Conservation (phyloP, 2,888 invertebrate species). For the Platycheirus rosarum region DNA sequence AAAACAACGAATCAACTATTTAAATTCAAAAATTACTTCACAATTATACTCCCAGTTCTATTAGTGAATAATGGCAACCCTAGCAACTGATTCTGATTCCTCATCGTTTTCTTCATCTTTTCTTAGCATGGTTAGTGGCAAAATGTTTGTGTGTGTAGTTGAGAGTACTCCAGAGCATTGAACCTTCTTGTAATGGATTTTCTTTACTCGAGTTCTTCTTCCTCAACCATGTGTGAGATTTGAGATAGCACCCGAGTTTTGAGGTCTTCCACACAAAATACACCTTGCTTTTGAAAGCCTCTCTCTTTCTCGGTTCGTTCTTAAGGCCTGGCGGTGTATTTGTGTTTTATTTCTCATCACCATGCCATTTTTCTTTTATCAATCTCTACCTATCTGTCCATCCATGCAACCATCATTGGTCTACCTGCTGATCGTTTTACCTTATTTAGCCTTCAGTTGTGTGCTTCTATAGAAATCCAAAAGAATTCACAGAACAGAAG, state of each 20-base stretch:
- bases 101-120: slow-evolving; percentile 45
- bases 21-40: too few relatives aligned
- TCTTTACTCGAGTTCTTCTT: slow-evolving; percentile 41
- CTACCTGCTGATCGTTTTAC: slow-evolving; percentile 63
- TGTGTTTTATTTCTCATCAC: slow-evolving; percentile 32
- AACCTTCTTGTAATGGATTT: slow-evolving; percentile 64
- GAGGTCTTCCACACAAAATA: slow-evolving; percentile 21
- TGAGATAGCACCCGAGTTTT: slow-evolving; percentile 43
- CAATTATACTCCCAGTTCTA: too few relatives aligned
- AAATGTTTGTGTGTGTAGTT: slow-evolving; percentile 14
- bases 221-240: slow-evolving; percentile 19
- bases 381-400: slow-evolving; percentile 47
- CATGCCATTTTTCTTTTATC: slow-evolving; percentile 48
- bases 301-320: background rate
- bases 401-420: slow-evolving; percentile 29
- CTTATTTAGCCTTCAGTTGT: slow-evolving; percentile 21
- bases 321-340: background rate
- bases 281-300: slow-evolving; percentile 26
- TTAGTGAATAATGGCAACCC: slow-evolving; percentile 15
- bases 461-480: slow-evolving; percentile 21
- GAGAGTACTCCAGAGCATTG: slow-evolving; percentile 61
- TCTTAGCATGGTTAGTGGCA: slow-evolving; percentile 43
- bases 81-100: slow-evolving; percentile 11
- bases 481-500: slow-evolving; percentile 1
- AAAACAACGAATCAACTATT: too few relatives aligned